Base-by-base conservation (phyloP, 2,888 invertebrate species). In the Zeuzera pyrina region DNA sequence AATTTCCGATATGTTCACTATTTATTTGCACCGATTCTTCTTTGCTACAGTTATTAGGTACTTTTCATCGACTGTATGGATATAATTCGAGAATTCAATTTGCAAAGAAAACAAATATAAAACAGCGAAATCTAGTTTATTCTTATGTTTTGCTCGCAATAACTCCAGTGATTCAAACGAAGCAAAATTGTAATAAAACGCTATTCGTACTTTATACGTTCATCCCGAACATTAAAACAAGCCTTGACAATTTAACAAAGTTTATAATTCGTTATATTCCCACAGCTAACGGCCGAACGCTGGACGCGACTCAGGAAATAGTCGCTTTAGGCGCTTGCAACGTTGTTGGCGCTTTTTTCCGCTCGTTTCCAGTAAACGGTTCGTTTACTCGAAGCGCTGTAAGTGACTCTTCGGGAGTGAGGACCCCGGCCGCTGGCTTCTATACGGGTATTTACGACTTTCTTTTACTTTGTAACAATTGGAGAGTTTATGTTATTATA, bases 291-390 rank as follows among this genome's bases (percentile, higher is more conserved):
- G 90, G 89, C n/a, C 86, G 85, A 56, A 83, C 85, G 14, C 73
- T 94, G 53, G 90, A 92, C 52, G 91, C 93, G 5, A 91, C 91
- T 23, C 93, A 93, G 72, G 94, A 94, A 77, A 89, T 94, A 70
- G 69, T 93, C 29, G 91, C 93, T 1, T 72, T 93, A 28, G 91
- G 91, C n/a, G 57, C 89, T 7, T 90, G 92, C 57, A 93, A 92
- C 68, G 61, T 93, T 12, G 64, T 89, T 22, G 90, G 92, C 35
- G 87, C 90, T 24, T 92, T 92, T 63, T 89, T 92, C 53, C 85
- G 87, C n/a, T 91, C 92, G 1, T 91, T 91, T 65, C 93, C 93
- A 1, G 88, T 91, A 15, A 88, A 88, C 57, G 92, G 90, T 19
- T 90, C 91, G 2, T 91, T 91, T 60, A 88, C 90, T 1, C 74